Conservation (phyloP, 92 coral and sea anemone genomes). For the Bergia sp. region DNA sequence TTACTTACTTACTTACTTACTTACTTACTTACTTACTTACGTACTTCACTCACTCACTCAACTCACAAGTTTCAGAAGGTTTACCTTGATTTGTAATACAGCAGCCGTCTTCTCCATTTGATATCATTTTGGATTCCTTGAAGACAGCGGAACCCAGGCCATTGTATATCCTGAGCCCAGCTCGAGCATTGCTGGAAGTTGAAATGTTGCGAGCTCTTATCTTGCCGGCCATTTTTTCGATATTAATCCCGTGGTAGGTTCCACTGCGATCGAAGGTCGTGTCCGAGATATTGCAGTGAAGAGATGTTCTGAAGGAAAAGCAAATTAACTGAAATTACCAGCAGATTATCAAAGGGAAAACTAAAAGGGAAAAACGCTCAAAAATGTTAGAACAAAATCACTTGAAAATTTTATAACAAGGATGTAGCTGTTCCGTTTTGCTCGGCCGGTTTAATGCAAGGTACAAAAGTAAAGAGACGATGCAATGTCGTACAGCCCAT, state of each 20-base stretch:
- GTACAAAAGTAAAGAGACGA: no score
- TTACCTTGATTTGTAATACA: constrained; percentile 48
- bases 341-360: neutral
- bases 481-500: no score
- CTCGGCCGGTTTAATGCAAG: no score
- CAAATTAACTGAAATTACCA: neutral
- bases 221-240: constrained; percentile 45
- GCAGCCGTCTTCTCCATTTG: constrained; percentile 55
- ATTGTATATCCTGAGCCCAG: constrained; percentile 52
- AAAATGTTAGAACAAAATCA: no score
- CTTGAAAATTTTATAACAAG: no score
- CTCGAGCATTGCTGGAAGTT: constrained; percentile 28
- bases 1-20: no score
- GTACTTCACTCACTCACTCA: neutral
- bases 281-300: constrained; percentile 30
- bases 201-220: constrained; percentile 29
- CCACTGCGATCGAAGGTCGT: constrained; percentile 31
- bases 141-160: constrained; percentile 49
- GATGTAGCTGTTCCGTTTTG: no score
- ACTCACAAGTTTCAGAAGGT: neutral
- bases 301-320: constrained; percentile 3
- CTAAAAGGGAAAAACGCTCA: no score
- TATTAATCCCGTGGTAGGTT: constrained; percentile 32
- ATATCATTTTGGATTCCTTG: constrained; percentile 5
- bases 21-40: no score